phyloP scores from a whole-genome alignment of 2,888 invertebrate species.

The Cerastis rubricosa region DNA sequence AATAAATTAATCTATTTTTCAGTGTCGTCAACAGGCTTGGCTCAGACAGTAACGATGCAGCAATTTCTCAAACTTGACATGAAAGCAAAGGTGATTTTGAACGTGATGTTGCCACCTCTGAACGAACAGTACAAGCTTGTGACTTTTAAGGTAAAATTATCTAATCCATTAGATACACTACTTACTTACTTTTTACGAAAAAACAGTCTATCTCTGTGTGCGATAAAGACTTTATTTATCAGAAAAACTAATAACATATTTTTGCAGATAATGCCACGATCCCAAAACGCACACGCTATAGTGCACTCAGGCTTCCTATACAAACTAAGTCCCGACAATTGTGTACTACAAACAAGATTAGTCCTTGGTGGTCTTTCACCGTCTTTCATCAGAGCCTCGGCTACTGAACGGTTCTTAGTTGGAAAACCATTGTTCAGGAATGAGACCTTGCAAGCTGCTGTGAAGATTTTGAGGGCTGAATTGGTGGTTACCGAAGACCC shows the following conservation, averaged over 20 bases:
- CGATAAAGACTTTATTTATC: not conserved
- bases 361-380: slow-evolving; percentile 91
- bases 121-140: slow-evolving; percentile 86
- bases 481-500: slow-evolving; percentile 76
- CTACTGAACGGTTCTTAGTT: slow-evolving; percentile 87
- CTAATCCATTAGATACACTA: not conserved
- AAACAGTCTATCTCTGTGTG: not conserved
- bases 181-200: not conserved
- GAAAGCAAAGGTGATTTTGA: slow-evolving; percentile 47
- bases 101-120: slow-evolving; percentile 89
- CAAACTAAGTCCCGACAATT: slow-evolving; percentile 66
- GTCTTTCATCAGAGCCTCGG: slow-evolving; percentile 83
- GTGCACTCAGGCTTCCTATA: slow-evolving; percentile 94
- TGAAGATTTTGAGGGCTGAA: slow-evolving; percentile 74
- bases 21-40: slow-evolving; percentile 43
- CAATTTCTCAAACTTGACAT: slow-evolving; percentile 84
- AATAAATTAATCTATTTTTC: slow-evolving; percentile 18
- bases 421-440: slow-evolving; percentile 83
- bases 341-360: slow-evolving; percentile 84
- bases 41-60: slow-evolving; percentile 75
- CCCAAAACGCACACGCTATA: slow-evolving; percentile 94
- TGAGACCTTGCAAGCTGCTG: slow-evolving; percentile 80
- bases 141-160: slow-evolving; percentile 91
- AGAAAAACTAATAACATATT: not conserved
- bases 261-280: slow-evolving; percentile 92